Percentiles rank a stretch among this genome's conserved stretches.
phyloP scores from a whole-genome alignment of 2,888 invertebrate genomes.

The Deilephila elpenor region DNA sequence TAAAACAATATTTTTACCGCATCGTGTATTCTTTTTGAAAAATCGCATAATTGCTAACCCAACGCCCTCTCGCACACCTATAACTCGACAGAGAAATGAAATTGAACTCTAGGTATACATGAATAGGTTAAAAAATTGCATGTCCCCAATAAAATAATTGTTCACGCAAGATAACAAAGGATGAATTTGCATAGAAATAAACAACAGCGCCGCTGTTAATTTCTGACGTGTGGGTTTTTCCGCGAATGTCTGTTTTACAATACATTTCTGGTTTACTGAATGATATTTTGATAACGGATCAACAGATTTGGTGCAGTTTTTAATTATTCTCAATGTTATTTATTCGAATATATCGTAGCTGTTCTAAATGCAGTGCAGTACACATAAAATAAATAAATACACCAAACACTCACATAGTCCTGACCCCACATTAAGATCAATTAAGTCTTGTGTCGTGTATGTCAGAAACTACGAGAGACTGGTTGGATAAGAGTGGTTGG shows the following conservation, averaged over 20 bases:
- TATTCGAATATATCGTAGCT: too few relatives aligned
- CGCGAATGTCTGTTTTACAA: background rate
- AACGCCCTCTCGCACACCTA: constrained; percentile 13
- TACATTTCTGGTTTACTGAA: background rate
- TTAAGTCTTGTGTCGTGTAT: too few relatives aligned
- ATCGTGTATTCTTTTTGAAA: constrained; percentile 7
- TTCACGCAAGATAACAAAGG: constrained; percentile 68
- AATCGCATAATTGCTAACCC: constrained; percentile 14
- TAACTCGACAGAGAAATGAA: background rate
- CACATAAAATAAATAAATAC: too few relatives aligned
- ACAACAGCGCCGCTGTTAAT: constrained; percentile 47
- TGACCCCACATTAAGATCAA: too few relatives aligned
- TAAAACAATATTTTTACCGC: background rate
- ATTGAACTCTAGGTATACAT: background rate
- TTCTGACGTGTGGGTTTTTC: background rate
- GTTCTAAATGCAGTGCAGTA: too few relatives aligned
- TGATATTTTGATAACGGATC: background rate
- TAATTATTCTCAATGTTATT: too few relatives aligned
- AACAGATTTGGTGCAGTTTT: background rate
- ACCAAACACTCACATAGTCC: too few relatives aligned
- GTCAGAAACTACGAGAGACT: too few relatives aligned
- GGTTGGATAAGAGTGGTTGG: too few relatives aligned
- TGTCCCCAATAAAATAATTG: constrained; percentile 50
- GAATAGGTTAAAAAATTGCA: background rate
- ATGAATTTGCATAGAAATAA: constrained; percentile 75